Base-by-base conservation (phyloP, 2,797 vertebrate species). In the Silurus aristotelis region DNA sequence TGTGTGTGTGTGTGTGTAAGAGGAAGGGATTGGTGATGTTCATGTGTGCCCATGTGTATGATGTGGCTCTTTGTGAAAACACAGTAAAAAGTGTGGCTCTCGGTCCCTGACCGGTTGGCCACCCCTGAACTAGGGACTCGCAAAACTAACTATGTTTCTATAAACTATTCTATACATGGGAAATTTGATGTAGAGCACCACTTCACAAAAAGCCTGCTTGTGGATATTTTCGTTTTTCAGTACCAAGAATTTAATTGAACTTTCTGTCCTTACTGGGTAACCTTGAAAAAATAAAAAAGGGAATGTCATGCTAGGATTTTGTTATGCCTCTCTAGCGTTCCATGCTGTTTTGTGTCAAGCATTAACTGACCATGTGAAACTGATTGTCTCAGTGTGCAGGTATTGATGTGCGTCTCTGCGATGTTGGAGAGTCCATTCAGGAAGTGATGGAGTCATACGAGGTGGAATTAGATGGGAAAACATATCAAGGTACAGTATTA, bases 361-460 rank as follows among this genome's bases (percentile, higher is more conserved):
- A 31, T 31, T 19, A 76, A 5, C 1, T 58, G 25, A 56, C 25
- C 3, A 0, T 27, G 25, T 31, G 20, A n/a, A 75, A 55, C 48
- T 27, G 72, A 55, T 60, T 77, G 27, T 76, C 6, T 64, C 85
- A 99, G 98, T 98, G 96, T 94, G 97, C 98, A 89, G 98, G 98
- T 86, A 99, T 99, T 90, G 98, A 99, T 84, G 98, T 99, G 85
- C 98, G 97, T 88, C 95, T 99, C 5, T 99, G 98, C 77, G 98
- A 99, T 63, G 95, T 99, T 63, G 98, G 98, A 17, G 98, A 99
- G 91, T 96, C 97, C 87, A 99, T 99, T 89, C 98, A 99, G 92
- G 98, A 99, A 94, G 98, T 99, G 84, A 99, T 99, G 98, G 98
- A 99, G 91, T 99, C 98, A 1, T 99, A 99, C 0, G 98, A 99